These are phyloP conservation scores for Endomychus coccineus DNA, from an alignment of 2,888 invertebrate genomes.

Conservation along the genomic window DNA sequence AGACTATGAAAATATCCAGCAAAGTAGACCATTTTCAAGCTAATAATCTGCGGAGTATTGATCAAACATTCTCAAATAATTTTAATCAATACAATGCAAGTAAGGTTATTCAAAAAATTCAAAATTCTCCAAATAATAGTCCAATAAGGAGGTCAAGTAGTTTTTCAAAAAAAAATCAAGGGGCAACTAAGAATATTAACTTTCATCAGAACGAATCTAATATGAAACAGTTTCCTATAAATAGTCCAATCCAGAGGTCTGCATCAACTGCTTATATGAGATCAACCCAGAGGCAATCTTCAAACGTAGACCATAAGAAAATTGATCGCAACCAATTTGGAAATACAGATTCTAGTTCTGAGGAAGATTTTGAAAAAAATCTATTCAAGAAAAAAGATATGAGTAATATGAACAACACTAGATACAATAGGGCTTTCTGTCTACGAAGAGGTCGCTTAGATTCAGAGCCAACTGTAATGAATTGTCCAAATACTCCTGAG, in stretches of 20 bases:
- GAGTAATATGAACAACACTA: slow-evolving; percentile 48
- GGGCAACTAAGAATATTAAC: slow-evolving; percentile 33
- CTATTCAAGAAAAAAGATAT: slow-evolving; percentile 38
- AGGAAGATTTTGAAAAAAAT: slow-evolving; percentile 45
- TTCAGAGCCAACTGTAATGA: slow-evolving; percentile 43
- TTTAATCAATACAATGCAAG: slow-evolving; percentile 41
- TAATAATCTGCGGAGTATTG: slow-evolving; percentile 42
- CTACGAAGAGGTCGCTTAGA: slow-evolving; percentile 59
- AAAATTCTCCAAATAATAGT: slow-evolving; percentile 42
- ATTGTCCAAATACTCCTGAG: slow-evolving; percentile 53
- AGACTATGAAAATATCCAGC: slow-evolving; percentile 41
- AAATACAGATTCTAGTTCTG: slow-evolving; percentile 45
- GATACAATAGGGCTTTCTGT: slow-evolving; percentile 67
- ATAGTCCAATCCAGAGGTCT: slow-evolving; percentile 42
- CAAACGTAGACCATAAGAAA: slow-evolving; percentile 35
- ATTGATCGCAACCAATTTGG: slow-evolving; percentile 40
- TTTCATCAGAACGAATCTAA: slow-evolving; percentile 29
- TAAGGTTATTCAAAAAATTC: slow-evolving; percentile 38
- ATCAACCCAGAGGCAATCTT: slow-evolving; percentile 30
- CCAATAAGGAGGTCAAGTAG: slow-evolving; percentile 62
- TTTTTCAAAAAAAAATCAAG: slow-evolving; percentile 46
- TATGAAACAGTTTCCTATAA: slow-evolving; percentile 19
- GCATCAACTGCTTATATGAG: slow-evolving; percentile 45
- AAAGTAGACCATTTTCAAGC: slow-evolving; percentile 46
- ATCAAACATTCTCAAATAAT: slow-evolving; percentile 43